Evolutionary conservation across 2,797 vertebrate genomes (phyloP), one percentile per base, ranked within the genome.

Genomic region (Chromobotia macracanthus): DNA sequence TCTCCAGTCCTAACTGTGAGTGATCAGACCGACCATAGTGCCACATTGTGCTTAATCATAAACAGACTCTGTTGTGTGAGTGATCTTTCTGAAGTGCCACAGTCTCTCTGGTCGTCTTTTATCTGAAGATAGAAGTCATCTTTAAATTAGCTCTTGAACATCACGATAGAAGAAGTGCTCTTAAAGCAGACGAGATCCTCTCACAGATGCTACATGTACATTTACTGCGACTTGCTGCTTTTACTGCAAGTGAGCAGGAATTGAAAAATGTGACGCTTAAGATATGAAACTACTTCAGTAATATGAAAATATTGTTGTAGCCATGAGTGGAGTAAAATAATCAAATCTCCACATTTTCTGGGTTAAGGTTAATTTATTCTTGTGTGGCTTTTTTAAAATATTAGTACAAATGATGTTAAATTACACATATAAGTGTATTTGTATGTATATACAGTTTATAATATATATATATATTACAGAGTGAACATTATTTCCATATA

Each of bases 141-240:
- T 90, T 88, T 88, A 89, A 88, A 89, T 89, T 79, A 87, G 77
- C 82, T 76, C 86, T 88, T 80, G 83, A 90, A 87, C 69, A 35
- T 84, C 19, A 48, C 81, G 84, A 86, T 74, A 88, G 84, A 68
- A 88, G 58, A 85, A 84, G 68, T 85, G 78, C 84, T 80, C 84
- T 90, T 87, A 86, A 77, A 72, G 82, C 87, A 87, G 80, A 84
- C 77, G 69, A 85, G 86, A 79, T 84, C 77, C 83, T 79, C 81
- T 85, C 61, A 70, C 73, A 84, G 72, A 55, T 81, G 80, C 77
- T 72, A 66, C 58, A 75, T 81, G 69, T 80, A 80, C 84, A 86
- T 89, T 56, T 58, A 31, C 75, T 82, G 75, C 85, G 74, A 87
- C 84, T 79, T 75, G 48, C 68, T 31, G 58, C 70, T 56, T 77